Evolutionary conservation across 2,797 vertebrate genomes (phyloP), one percentile per base, ranked within the genome.

Genomic region (Mareca penelope): DNA sequence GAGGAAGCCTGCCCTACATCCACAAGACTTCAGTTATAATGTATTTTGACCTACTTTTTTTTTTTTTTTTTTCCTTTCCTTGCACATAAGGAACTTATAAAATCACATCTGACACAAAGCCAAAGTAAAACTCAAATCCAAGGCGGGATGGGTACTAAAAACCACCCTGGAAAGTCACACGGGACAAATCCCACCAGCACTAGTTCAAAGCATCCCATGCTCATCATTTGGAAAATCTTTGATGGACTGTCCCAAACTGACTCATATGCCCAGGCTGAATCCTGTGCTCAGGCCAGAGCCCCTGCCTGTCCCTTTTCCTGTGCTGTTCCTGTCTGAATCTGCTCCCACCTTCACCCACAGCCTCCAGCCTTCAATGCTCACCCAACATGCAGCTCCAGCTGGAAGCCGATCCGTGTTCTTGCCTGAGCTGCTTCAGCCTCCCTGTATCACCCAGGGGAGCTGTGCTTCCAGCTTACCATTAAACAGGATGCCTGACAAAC

Each of bases 1-100:
- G 96, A 97, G 95, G 93, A 97, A 97, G 98, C 96, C 98, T 98
- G 97, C 96, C 96, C 96, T 97, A 97, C 96, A 98, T 98, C 97
- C 97, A 96, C 97, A 97, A 97, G n/a, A 48, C 60, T 89, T 65
- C 75, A 80, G 44, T 61, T 85, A 55, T 57, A 89, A 88, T 90
- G 77, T 63, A 80, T 80, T 96, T 94, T 94, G 71, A 91, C 85
- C 92, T 79, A 67, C 18, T 78, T 48, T 48, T 63, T 61, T 91
- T 73, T 72, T n/a, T 26, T 53, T 71, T 57, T 56, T 33, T 48
- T 33, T 46, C 24, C 13, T 8, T 15, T 28, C 16, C 60, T 86
- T 87, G 63, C 52, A 78, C 63, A 46, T 64, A 91, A 85, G 80
- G 61, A 94, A 70, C 60, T 70, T 73, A 23, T 5, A 87, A 93